phyloP scores from a whole-genome alignment of 2,888 invertebrate genomes.

The Timandra comae region DNA sequence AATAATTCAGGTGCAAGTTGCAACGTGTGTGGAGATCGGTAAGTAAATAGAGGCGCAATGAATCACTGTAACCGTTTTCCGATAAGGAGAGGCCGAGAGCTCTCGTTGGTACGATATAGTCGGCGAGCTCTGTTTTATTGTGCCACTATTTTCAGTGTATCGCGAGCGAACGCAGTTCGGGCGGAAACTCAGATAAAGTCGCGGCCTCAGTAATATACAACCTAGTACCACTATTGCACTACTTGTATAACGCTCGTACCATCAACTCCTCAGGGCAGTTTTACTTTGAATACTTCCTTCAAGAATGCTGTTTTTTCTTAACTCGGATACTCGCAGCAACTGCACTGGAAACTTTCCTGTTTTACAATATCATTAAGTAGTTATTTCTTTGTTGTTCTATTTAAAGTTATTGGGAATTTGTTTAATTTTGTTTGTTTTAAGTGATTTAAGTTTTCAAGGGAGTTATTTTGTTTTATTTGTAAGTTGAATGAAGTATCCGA shows the following conservation, averaged over 20 bases:
- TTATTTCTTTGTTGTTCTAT: too few relatives aligned
- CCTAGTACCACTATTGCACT: too few relatives aligned
- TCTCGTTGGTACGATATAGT: slow-evolving; percentile 47
- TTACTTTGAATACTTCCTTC: slow-evolving; percentile 24
- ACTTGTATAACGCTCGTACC: slow-evolving; percentile 5
- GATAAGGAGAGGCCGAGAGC: slow-evolving; percentile 54
- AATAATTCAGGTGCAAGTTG: slow-evolving; percentile 28
- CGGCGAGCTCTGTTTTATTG: slow-evolving; percentile 65
- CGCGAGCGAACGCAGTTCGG: slow-evolving; percentile 60
- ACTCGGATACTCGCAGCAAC: slow-evolving; percentile 22
- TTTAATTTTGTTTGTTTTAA: too few relatives aligned
- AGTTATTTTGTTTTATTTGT: too few relatives aligned
- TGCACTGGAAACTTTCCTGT: slow-evolving; percentile 16
- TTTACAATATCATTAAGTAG: slow-evolving; percentile 10
- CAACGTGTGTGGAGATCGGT: slow-evolving; percentile 31
- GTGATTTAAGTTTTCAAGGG: too few relatives aligned
- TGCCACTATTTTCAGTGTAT: slow-evolving; percentile 69
- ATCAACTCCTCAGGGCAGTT: slow-evolving; percentile 23
- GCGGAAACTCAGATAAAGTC: slow-evolving; percentile 73
- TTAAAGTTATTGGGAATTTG: too few relatives aligned
- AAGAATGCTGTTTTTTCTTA: slow-evolving; percentile 18
- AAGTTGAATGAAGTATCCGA: too few relatives aligned
- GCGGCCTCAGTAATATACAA: slow-evolving; percentile 62
- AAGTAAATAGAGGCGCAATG: slow-evolving; percentile 60
- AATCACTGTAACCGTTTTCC: slow-evolving; percentile 70